These are phyloP conservation scores for Drosophila bifasciata DNA, from an alignment of 1,140 invertebrate genomes.

Conservation along the genomic window DNA sequence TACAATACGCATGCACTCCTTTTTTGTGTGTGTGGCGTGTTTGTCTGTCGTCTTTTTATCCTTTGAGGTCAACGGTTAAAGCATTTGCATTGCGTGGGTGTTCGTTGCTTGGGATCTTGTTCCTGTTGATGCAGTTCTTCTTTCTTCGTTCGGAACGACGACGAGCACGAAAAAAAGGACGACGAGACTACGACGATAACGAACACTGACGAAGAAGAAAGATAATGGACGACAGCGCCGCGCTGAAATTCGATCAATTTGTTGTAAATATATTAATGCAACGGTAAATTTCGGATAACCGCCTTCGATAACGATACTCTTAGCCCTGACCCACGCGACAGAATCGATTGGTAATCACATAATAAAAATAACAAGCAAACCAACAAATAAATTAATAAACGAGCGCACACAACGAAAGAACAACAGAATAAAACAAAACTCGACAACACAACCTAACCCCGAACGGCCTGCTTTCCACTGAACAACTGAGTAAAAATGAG, in stretches of 20 bases:
- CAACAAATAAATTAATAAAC: too few species aligned
- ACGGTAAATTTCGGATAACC: not conserved
- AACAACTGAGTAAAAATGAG: too few species aligned
- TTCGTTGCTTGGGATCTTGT: slow-evolving; percentile 17
- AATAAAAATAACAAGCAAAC: slow-evolving; percentile 1
- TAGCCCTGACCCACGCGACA: not conserved
- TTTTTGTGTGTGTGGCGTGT: slow-evolving; percentile 22
- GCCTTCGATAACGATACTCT: too few species aligned
- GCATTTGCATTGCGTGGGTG: slow-evolving; percentile 32
- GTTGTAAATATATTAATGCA: not conserved
- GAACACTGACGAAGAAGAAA: slow-evolving; percentile 42
- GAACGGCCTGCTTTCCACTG: too few species aligned
- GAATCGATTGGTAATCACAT: not conserved
- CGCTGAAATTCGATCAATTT: slow-evolving; percentile 8
- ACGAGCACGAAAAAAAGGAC: slow-evolving; percentile 54
- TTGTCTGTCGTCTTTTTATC: slow-evolving; percentile 17
- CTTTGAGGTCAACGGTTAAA: slow-evolving; percentile 44
- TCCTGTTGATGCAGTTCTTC: slow-evolving; percentile 35
- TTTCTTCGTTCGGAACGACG: slow-evolving; percentile 18
- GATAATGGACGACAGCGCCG: slow-evolving; percentile 36
- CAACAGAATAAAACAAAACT: too few species aligned
- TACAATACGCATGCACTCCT: slow-evolving; percentile 16
- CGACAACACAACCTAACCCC: too few species aligned
- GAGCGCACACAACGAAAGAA: too few species aligned
- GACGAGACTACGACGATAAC: slow-evolving; percentile 48